phyloP scores from a whole-genome alignment of 1,140 invertebrate species.

The Dreissena rostriformis region DNA sequence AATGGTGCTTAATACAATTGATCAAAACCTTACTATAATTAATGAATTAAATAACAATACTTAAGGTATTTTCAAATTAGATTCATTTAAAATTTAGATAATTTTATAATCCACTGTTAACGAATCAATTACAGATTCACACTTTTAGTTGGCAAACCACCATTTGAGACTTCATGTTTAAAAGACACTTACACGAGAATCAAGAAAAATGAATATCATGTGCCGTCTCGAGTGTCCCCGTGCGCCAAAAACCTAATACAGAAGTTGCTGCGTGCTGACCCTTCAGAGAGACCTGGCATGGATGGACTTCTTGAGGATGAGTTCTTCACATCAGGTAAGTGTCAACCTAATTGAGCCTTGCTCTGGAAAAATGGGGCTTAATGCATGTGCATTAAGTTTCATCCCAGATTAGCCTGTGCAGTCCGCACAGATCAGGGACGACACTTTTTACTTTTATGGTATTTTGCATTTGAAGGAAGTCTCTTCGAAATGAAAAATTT shows the following conservation, averaged over 20 bases:
- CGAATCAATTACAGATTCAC: constrained; percentile 86
- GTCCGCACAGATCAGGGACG: too few species aligned
- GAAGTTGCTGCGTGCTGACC: constrained; percentile 92
- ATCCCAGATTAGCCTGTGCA: too few species aligned
- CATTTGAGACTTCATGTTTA: constrained; percentile 95
- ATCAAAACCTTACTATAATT: too few species aligned
- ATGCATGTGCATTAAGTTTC: not conserved
- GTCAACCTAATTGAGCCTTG: not conserved
- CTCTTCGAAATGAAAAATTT: too few species aligned
- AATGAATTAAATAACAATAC: too few species aligned
- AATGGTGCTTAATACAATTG: too few species aligned
- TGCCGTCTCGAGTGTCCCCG: constrained; percentile 87
- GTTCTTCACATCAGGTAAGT: constrained; percentile 85
- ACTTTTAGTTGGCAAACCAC: constrained; percentile 95
- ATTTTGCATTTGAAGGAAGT: too few species aligned
- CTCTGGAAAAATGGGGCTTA: not conserved
- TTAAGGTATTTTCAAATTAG: too few species aligned
- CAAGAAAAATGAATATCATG: constrained; percentile 94
- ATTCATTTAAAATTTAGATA: too few species aligned
- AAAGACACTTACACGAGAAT: constrained; percentile 95
- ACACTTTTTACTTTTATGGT: too few species aligned
- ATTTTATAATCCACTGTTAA: too few species aligned
- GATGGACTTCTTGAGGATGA: constrained; percentile 89
- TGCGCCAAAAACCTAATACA: constrained; percentile 91
- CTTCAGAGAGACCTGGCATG: constrained; percentile 90